Evolutionary conservation across 2,888 invertebrate species (phyloP).

Genomic region (Toxonevra muliebris): DNA sequence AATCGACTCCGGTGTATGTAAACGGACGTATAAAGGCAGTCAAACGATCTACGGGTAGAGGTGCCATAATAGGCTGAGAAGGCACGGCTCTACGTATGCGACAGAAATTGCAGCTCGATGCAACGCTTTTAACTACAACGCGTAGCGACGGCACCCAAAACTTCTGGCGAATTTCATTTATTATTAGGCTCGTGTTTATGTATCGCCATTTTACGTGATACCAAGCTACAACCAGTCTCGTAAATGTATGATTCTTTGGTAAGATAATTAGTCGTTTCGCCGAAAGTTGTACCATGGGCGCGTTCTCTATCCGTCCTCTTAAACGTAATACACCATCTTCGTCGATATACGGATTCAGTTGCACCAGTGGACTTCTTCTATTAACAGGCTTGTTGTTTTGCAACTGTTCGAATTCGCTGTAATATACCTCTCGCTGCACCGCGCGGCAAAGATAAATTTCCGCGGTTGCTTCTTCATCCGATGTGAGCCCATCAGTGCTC

Average conservation of each 20-base stretch:
- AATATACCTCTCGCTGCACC: too few species aligned
- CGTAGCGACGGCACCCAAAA: conserved; percentile 34
- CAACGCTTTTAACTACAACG: conserved; percentile 11
- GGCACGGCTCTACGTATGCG: conserved; percentile 23
- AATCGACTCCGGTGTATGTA: conserved; percentile 37
- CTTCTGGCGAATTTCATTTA: conserved; percentile 26
- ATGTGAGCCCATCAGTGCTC: too few species aligned
- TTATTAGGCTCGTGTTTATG: conserved; percentile 5
- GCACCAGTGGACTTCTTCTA: not conserved
- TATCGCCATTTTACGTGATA: too few species aligned
- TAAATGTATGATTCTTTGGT: conserved; percentile 15
- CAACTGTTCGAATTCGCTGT: not conserved
- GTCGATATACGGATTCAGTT: not conserved
- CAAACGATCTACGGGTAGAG: conserved; percentile 33
- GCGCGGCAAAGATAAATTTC: too few species aligned
- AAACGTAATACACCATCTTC: not conserved
- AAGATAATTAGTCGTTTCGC: conserved; percentile 23
- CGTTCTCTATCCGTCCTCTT: conserved; percentile 21
- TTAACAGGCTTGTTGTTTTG: not conserved
- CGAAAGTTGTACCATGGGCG: not conserved
- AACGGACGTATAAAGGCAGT: conserved; percentile 37
- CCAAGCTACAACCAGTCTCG: conserved; percentile 11
- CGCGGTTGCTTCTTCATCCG: too few species aligned
- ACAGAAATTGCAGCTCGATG: conserved; percentile 4
- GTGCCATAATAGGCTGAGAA: conserved; percentile 31